phyloP scores from a whole-genome alignment of 1,140 invertebrate species.

The Solenopsis invicta region DNA sequence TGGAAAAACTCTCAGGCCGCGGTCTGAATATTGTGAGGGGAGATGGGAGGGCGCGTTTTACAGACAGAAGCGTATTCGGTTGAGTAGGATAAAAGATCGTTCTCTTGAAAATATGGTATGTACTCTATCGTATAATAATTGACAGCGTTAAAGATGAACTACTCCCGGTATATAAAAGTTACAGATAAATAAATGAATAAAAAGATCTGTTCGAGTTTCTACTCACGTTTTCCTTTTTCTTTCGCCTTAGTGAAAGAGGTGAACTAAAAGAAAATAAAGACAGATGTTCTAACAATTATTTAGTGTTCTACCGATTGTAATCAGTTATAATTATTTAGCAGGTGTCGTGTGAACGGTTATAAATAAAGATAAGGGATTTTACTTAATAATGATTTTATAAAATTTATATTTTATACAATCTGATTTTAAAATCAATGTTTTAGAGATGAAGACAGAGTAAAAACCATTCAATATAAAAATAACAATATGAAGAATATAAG shows the following conservation, averaged over 20 bases:
- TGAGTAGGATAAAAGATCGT: slow-evolving; percentile 6
- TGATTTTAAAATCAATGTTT: not conserved
- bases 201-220: not conserved
- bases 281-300: not conserved
- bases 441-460: not conserved
- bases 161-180: not conserved
- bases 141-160: slow-evolving; percentile 13
- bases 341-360: not conserved
- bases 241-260: not conserved
- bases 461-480: not conserved
- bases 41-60: not conserved
- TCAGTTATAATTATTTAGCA: not conserved
- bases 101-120: slow-evolving; percentile 11
- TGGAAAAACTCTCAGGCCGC: slow-evolving; percentile 52
- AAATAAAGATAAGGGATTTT: not conserved
- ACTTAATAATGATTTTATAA: not conserved
- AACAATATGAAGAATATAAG: not conserved
- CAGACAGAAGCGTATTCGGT: not conserved
- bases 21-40: slow-evolving; percentile 28
- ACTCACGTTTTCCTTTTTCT: not conserved
- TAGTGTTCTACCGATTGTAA: not conserved
- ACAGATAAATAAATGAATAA: not conserved
- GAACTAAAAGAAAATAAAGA: not conserved
- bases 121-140: slow-evolving; percentile 10
- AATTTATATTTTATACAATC: not conserved